Evolutionary conservation across 2,888 invertebrate genomes (phyloP).

Genomic region (Lamellibrachia columna): DNA sequence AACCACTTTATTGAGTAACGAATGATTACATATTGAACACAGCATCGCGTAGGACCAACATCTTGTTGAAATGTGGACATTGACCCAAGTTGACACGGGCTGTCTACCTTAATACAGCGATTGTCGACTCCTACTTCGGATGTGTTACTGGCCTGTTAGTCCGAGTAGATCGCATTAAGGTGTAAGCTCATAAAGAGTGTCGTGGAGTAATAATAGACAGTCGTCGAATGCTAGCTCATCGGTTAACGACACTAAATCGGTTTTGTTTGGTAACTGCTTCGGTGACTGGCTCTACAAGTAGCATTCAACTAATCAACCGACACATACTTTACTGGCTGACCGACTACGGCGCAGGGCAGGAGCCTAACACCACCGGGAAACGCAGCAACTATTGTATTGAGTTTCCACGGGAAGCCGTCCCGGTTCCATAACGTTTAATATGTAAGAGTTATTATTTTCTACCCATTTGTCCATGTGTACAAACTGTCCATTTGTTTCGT

Average conservation of each 20-base stretch:
- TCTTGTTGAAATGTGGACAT: background rate
- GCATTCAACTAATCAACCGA: background rate
- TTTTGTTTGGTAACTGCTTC: background rate
- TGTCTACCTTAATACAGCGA: background rate
- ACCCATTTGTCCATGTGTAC: too few relatives aligned
- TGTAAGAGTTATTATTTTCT: too few relatives aligned
- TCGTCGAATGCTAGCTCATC: background rate
- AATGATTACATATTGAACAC: background rate
- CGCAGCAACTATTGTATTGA: too few relatives aligned
- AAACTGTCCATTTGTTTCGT: too few relatives aligned
- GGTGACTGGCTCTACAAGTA: background rate
- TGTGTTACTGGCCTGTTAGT: background rate
- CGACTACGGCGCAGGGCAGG: too few relatives aligned
- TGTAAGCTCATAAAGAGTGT: background rate
- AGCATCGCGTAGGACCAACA: background rate
- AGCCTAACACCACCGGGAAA: too few relatives aligned
- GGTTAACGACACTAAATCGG: background rate
- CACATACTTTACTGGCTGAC: background rate
- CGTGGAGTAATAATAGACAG: background rate
- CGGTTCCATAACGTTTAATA: too few relatives aligned
- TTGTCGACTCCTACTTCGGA: background rate
- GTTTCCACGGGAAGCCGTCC: too few relatives aligned
- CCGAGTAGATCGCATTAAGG: background rate
- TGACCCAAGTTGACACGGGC: background rate
- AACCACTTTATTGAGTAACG: background rate